Base-by-base conservation (phyloP, 1,140 invertebrate genomes). In the Caligus rogercresseyi region DNA sequence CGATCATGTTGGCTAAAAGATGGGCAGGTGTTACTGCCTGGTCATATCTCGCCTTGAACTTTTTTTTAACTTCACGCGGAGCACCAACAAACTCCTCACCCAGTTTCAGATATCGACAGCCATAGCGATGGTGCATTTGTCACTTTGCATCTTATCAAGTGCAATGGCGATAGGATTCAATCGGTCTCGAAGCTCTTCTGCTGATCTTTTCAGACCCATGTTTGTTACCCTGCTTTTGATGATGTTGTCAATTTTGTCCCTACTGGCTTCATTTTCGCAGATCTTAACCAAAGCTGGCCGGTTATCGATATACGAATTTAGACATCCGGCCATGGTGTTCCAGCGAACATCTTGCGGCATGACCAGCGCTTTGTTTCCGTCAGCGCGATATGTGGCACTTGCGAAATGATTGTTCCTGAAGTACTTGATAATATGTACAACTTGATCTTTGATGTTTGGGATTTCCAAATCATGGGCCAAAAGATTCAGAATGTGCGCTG, bases 81-180 rank as follows among this genome's bases (percentile, higher is more conserved):
- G 7, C n/a, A 11, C n/a, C 7, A 43, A n/a, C 7, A 11, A n/a
- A n/a, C n/a, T n/a, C 7, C 31, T 11, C n/a, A 43, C 7, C 31
- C n/a, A 7, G 7, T 64, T 54, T 58, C 63, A 64, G 52, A 64
- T 61, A 51, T 64, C 23, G 63, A 54, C 52, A 58, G 63, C 63
- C 52, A 58, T 2, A 64, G 54, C 54, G 52, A 61, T 64, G 3
- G 63, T 64, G 26, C 63, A 64, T 64, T 64, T 62, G 20, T 64
- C 62, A 16, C 62, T 64, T 25, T 64, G 51, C 19, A 64, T 25
- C 24, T 64, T 3, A 23, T 64, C 52, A 51, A 25, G 25, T 52
- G 55, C 31, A 54, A 2, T 21, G 59, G 55, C 54, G 43, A 64
- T 64, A 21, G 63, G 25, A 25, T 64, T 2, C 19, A 64, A 26